A percentile compares a stretch with the other conserved stretches of the same genome.
Evolutionary conservation across 2,113 vertebrate species (phyloP).

Genomic region (Chaenogobius annularis): DNA sequence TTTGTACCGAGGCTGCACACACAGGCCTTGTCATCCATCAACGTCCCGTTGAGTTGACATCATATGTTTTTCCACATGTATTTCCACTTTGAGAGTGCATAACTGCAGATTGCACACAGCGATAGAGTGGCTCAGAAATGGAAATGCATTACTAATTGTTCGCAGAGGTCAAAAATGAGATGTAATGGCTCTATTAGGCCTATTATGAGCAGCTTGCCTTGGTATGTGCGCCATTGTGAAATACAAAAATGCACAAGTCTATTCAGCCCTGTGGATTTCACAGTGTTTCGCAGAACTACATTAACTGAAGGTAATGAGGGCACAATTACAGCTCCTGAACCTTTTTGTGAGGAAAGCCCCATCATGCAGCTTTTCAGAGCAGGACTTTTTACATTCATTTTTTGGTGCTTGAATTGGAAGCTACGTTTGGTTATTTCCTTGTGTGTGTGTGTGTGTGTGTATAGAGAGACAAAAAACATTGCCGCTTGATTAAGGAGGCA

Average conservation of each 20-base stretch:
- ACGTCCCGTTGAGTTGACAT: background rate
- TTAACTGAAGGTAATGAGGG: slow-evolving; percentile 47
- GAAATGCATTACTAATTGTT: slow-evolving; percentile 43
- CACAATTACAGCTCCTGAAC: slow-evolving; percentile 51
- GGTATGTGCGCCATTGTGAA: slow-evolving; percentile 35
- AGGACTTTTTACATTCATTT: background rate
- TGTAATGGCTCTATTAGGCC: slow-evolving; percentile 62
- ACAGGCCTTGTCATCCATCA: background rate
- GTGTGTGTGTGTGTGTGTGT: too few relatives aligned
- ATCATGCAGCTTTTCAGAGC: slow-evolving; percentile 5
- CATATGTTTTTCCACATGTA: slow-evolving; percentile 19
- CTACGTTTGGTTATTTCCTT: too few relatives aligned
- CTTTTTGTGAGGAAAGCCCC: slow-evolving; percentile 33
- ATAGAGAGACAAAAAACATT: too few relatives aligned
- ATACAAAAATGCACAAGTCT: slow-evolving; percentile 15
- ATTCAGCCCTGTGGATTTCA: slow-evolving; percentile 26
- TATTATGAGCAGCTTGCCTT: slow-evolving; percentile 56
- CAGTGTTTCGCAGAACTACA: slow-evolving; percentile 42
- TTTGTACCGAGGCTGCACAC: background rate
- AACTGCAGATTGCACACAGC: slow-evolving; percentile 31
- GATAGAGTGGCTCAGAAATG: slow-evolving; percentile 20
- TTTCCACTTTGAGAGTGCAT: slow-evolving; percentile 12
- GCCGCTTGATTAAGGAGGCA: too few relatives aligned
- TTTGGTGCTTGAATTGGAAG: too few relatives aligned
- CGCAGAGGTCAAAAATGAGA: slow-evolving; percentile 40